Evolutionary conservation across 1,140 invertebrate species (phyloP).

Genomic region (Periplaneta americana): DNA sequence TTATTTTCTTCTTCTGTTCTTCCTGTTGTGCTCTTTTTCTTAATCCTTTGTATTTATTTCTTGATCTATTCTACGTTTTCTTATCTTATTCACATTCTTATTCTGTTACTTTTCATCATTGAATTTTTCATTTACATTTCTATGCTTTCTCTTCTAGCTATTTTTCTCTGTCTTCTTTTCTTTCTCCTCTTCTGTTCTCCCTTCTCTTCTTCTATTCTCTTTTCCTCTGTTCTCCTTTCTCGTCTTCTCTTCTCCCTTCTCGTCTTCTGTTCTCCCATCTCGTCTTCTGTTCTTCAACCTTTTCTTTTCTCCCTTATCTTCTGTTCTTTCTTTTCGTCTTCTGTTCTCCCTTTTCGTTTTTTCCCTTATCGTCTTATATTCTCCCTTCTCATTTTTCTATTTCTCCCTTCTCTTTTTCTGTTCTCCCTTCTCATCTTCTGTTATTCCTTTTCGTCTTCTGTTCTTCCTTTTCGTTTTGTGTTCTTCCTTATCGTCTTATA

Average conservation of each 20-base stretch:
- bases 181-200: not conserved
- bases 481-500: not conserved
- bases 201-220: not conserved
- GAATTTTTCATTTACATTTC: not conserved
- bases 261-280: not conserved
- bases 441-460: not conserved
- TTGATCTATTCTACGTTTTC: too few relatives aligned
- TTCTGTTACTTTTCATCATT: not conserved
- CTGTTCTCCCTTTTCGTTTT: not conserved
- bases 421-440: not conserved
- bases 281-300: not conserved
- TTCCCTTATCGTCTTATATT: not conserved
- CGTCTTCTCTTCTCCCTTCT: not conserved
- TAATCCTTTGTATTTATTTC: too few relatives aligned
- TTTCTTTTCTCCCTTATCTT: not conserved
- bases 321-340: not conserved
- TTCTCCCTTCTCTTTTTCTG: not conserved
- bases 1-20: too few relatives aligned
- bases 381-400: not conserved
- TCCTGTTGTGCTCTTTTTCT: too few relatives aligned
- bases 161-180: not conserved
- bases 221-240: not conserved
- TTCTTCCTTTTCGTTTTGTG: not conserved
- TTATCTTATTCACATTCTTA: not conserved
- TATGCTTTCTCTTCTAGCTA: not conserved